Base-by-base conservation (phyloP, 37 sponge, comb jelly and placozoan species). In the Dysidea cf. avara region DNA sequence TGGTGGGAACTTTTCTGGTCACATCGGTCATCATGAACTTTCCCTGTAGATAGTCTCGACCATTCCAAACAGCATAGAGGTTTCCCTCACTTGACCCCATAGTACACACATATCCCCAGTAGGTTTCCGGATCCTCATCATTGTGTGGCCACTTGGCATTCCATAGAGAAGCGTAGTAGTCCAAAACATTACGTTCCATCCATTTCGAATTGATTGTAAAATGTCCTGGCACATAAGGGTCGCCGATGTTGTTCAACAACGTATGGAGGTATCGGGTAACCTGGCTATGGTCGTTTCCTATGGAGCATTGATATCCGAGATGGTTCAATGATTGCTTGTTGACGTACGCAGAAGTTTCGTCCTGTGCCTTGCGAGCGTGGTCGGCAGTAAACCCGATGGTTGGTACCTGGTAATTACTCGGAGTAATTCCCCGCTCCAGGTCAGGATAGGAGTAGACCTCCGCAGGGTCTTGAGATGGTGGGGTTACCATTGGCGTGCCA, bases 71-170 rank as follows among this genome's bases (percentile, higher is more conserved):
- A 16, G 63, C 76, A 26, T 48, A 30, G 34, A 75, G 17, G 38
- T 75, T 75, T 9, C 76, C 76, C 29, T 76, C 76, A 14, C 52
- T 38, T 18, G 76, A 64, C 6, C 76, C 76, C 76, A 76, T 76
- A 0, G 76, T 75, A 0, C 61, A 64, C 31, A 64, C 40, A 52
- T 76, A 76, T 20, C 76, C 76, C 56, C 65, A 64, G 66, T 76
- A 76, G 38, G 55, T 76, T 20, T 64, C 65, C 7, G 63, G 76
- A 49, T 75, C 76, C 38, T 64, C 65, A n/a, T 24, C 53, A 17
- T 64, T 20, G 76, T 75, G 54, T 20, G 76, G 65, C 76, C 65
- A 76, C 52, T 51, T 76, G 20, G 66, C 76, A 51, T 53, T 24
- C 65, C 65, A 76, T 2, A 76, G 65, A 38, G 54, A 65, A 0